A percentile compares a stretch with the other conserved stretches of the same genome.
Conservation (phyloP, 2,888 invertebrate genomes). For the Melanotus villosus region DNA sequence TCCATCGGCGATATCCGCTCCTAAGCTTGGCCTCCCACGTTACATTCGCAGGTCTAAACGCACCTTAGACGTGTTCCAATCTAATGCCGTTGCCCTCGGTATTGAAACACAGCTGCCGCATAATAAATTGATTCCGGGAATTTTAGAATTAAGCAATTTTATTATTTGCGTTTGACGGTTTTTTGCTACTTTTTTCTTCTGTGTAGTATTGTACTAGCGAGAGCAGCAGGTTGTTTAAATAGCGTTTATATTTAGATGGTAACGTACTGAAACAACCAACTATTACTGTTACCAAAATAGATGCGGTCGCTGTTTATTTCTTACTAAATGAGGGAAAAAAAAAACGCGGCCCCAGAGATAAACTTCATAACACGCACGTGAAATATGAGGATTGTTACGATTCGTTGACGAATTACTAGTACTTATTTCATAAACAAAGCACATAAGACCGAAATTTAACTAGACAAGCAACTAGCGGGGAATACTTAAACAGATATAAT, state of each 20-base stretch:
- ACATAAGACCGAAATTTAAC: slow-evolving; percentile 20
- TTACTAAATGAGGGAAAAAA: neutral
- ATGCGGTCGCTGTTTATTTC: neutral
- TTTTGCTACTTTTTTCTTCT: neutral
- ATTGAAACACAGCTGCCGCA: slow-evolving; percentile 36
- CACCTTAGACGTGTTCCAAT: slow-evolving; percentile 27
- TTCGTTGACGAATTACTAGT: no score
- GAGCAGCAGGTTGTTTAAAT: slow-evolving; percentile 1
- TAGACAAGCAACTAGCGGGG: neutral
- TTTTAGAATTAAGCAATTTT: slow-evolving; percentile 24
- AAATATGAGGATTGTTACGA: no score
- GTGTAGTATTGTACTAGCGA: neutral
- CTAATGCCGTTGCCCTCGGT: slow-evolving; percentile 34
- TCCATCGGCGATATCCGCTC: slow-evolving; percentile 29
- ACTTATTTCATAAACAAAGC: slow-evolving; percentile 8
- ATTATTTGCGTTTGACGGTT: slow-evolving; percentile 21
- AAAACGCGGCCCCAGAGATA: no score
- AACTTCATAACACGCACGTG: no score
- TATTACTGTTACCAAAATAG: slow-evolving; percentile 23
- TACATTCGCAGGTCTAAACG: slow-evolving; percentile 37
- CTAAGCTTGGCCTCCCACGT: slow-evolving; percentile 39
- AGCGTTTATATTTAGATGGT: neutral
- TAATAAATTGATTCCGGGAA: slow-evolving; percentile 35
- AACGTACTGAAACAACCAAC: neutral
- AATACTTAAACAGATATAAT: neutral